Percentiles rank a stretch among this genome's conserved stretches.
Evolutionary conservation across 2,113 vertebrate genomes (phyloP).

Genomic region (Hiodon tergisus): DNA sequence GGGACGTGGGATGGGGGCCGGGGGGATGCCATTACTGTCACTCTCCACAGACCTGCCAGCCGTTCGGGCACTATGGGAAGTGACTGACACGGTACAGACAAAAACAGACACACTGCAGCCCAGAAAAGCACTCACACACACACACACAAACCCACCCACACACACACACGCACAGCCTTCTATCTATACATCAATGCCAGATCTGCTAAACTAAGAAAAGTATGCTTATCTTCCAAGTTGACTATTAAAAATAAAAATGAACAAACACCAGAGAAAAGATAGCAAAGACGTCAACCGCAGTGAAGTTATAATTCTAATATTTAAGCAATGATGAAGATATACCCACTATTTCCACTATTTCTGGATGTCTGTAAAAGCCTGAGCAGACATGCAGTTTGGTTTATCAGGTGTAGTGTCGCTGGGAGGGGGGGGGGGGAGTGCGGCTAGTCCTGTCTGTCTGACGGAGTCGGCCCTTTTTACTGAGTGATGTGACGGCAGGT

Average conservation of each 20-base stretch:
- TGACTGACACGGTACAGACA: background rate
- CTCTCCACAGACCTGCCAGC: constrained; percentile 3
- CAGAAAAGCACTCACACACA: too few relatives aligned
- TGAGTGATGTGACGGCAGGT: constrained; percentile 42
- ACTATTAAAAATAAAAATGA: too few relatives aligned
- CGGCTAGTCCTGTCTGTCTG: constrained; percentile 14
- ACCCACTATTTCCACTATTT: too few relatives aligned
- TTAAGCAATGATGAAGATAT: too few relatives aligned
- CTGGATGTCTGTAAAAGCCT: too few relatives aligned
- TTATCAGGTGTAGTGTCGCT: background rate
- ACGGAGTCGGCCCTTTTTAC: constrained; percentile 41
- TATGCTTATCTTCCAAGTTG: too few relatives aligned
- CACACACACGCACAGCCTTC: too few relatives aligned
- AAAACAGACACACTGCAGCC: background rate
- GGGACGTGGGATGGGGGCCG: background rate
- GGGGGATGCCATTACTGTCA: constrained; percentile 14
- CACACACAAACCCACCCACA: background rate
- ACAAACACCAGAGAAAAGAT: too few relatives aligned
- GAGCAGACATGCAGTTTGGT: too few relatives aligned
- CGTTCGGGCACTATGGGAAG: background rate
- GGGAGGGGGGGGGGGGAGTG: background rate
- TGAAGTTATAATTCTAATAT: too few relatives aligned
- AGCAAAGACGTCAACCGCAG: too few relatives aligned
- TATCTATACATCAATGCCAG: background rate
- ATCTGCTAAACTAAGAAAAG: too few relatives aligned